phyloP scores from a whole-genome alignment of 2,113 vertebrate genomes.

The Chelonoidis abingdonii region DNA sequence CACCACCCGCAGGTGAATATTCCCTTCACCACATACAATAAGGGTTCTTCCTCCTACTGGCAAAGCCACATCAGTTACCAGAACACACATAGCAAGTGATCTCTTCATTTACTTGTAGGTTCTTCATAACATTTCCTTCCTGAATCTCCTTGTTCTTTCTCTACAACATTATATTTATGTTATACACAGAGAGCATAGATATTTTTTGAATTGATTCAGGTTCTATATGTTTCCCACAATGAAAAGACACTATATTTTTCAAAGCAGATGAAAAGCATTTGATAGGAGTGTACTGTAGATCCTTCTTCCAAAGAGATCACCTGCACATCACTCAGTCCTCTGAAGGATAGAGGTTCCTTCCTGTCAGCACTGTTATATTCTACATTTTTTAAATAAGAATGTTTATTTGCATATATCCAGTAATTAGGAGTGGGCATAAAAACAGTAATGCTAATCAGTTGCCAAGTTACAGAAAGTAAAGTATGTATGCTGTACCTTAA shows the following conservation, averaged over 20 bases:
- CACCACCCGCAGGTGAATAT: background rate
- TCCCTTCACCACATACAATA: background rate
- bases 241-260: background rate
- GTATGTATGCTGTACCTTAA: accelerated
- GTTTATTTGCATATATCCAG: background rate
- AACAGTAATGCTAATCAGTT: background rate
- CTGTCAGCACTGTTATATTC: background rate
- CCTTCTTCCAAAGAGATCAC: background rate
- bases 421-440: background rate
- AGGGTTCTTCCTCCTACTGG: background rate
- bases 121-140: background rate
- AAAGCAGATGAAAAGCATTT: background rate
- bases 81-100: background rate
- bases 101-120: background rate
- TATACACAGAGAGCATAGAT: background rate
- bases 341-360: background rate
- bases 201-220: background rate
- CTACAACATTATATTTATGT: background rate
- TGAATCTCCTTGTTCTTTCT: background rate
- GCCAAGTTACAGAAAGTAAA: background rate
- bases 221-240: background rate
- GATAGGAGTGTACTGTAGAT: background rate
- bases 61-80: background rate
- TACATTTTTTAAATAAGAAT: background rate
- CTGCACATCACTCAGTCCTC: background rate